phyloP scores from a whole-genome alignment of 2,797 vertebrate species.

The Otus scops region DNA sequence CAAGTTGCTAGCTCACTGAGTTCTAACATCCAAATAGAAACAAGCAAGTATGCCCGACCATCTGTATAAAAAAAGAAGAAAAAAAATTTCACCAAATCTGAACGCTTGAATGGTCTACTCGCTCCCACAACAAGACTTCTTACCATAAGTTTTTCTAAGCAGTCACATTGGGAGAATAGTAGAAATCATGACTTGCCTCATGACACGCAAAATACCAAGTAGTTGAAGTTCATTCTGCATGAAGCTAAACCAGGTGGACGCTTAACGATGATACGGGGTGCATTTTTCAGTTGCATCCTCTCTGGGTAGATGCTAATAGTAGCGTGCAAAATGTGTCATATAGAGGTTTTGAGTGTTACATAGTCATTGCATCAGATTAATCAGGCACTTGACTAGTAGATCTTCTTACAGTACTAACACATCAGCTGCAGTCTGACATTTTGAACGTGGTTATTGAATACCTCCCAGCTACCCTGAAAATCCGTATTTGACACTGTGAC shows the following conservation, averaged over 20 bases:
- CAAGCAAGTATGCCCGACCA: not conserved
- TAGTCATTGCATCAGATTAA: not conserved
- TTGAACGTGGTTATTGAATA: not conserved
- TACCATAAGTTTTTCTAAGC: not conserved
- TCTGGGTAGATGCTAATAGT: not conserved
- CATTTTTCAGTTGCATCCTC: not conserved
- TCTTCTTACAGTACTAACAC: not conserved
- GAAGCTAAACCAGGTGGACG: not conserved
- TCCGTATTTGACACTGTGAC: not conserved
- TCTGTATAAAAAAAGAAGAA: not conserved
- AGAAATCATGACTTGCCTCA: not conserved
- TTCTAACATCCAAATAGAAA: not conserved
- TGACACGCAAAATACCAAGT: not conserved
- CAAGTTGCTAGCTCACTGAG: not conserved
- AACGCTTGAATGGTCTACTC: not conserved
- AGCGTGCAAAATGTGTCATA: not conserved
- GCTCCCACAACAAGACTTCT: not conserved
- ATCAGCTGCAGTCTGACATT: not conserved
- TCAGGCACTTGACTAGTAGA: not conserved
- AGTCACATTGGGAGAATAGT: not conserved
- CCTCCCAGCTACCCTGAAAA: not conserved
- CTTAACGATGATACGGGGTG: fast-evolving
- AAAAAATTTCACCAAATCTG: not conserved
- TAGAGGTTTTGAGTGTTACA: not conserved
- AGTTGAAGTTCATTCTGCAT: not conserved